phyloP scores from a whole-genome alignment of 2,888 invertebrate species.

The Papilio elwesi region DNA sequence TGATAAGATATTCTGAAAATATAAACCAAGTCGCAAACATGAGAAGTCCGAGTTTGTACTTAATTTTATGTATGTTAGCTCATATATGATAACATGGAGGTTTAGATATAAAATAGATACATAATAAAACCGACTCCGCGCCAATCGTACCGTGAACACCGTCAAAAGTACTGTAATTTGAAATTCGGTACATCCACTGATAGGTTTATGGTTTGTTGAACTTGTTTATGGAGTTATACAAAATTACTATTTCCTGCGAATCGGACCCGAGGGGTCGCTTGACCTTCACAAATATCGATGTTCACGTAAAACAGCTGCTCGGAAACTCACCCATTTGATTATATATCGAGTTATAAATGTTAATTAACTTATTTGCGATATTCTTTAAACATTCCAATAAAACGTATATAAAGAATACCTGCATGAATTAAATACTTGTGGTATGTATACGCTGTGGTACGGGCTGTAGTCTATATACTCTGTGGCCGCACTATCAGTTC shows the following conservation, averaged over 20 bases:
- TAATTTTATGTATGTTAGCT: too few relatives aligned
- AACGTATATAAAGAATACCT: not conserved
- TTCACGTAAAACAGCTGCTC: not conserved
- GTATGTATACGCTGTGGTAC: too few relatives aligned
- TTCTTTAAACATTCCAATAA: not conserved
- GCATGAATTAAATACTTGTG: too few relatives aligned
- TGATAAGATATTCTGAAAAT: too few relatives aligned
- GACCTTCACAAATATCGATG: constrained; percentile 19
- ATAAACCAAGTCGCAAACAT: too few relatives aligned
- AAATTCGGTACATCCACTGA: constrained; percentile 24
- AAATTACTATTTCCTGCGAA: constrained; percentile 22
- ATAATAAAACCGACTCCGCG: constrained; percentile 1
- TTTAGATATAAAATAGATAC: not conserved
- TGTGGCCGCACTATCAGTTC: too few relatives aligned
- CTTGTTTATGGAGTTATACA: constrained; percentile 27
- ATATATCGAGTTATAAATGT: not conserved
- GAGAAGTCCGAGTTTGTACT: too few relatives aligned
- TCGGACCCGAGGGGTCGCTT: constrained; percentile 19
- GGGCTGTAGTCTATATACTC: too few relatives aligned
- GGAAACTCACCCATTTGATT: not conserved
- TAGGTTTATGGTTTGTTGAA: constrained; percentile 31
- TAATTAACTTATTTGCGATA: not conserved
- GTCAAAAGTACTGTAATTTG: constrained; percentile 28
- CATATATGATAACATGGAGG: not conserved
- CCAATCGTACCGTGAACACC: constrained; percentile 8